Percentiles rank a stretch among this genome's conserved stretches.
These are phyloP conservation scores for Paracentrotus lividus DNA, from an alignment of 53 echinoderm and acorn worm species.

Conservation along the genomic window DNA sequence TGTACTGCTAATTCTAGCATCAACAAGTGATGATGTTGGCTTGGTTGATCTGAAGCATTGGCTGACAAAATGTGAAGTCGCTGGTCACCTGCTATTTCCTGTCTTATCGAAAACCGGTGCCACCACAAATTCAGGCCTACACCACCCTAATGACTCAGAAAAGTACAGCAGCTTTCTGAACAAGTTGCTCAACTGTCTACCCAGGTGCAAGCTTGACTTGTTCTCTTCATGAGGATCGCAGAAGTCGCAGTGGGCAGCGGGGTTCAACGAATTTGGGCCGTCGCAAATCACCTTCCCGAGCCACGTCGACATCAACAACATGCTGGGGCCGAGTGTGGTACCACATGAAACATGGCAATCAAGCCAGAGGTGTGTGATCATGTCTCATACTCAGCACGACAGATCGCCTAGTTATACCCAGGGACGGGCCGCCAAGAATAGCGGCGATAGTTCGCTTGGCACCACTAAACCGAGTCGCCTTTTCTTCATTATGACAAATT, in stretches of 20 bases:
- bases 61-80: neutral
- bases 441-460: neutral
- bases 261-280: neutral
- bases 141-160: neutral
- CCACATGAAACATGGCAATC: neutral
- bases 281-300: neutral
- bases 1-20: neutral
- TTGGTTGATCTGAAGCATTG: neutral
- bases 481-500: neutral
- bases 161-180: neutral
- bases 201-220: neutral
- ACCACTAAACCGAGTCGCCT: neutral
- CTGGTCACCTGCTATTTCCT: neutral
- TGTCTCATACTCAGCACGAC: neutral
- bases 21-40: neutral
- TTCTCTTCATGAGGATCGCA: neutral
- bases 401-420: neutral
- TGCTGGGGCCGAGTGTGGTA: neutral
- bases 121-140: neutral
- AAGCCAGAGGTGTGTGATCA: neutral
- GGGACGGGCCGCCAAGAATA: constrained; percentile 14
- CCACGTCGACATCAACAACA: too few relatives aligned
- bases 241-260: neutral
- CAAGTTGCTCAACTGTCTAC: neutral
- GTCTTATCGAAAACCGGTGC: neutral